Percentiles rank a stretch among this genome's conserved stretches.
Evolutionary conservation across 2,888 invertebrate genomes (phyloP).

Genomic region (Mythimna pallens): DNA sequence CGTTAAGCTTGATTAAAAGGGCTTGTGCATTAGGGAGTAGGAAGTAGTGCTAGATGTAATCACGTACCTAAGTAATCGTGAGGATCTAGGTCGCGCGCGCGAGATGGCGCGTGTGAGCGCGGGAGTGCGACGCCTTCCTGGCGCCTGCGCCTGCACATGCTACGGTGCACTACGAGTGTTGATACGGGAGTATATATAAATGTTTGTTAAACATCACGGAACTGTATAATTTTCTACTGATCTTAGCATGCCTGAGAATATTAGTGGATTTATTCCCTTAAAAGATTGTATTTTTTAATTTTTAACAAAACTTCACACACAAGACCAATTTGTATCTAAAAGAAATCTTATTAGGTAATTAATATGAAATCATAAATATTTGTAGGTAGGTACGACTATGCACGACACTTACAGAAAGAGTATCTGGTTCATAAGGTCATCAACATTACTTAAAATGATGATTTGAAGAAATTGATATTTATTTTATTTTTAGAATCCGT

Average conservation of each 20-base stretch:
- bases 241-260: not conserved
- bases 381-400: too few relatives aligned
- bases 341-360: too few relatives aligned
- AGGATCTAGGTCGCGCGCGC: conserved; percentile 73
- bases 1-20: conserved; percentile 54
- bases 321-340: too few relatives aligned
- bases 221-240: not conserved
- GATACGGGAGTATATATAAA: conserved; percentile 11
- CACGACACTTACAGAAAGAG: too few relatives aligned
- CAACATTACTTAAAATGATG: too few relatives aligned
- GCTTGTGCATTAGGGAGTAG: conserved; percentile 73
- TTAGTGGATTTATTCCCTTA: not conserved
- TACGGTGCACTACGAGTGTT: not conserved
- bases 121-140: conserved; percentile 77
- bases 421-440: too few relatives aligned
- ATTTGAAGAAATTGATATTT: too few relatives aligned
- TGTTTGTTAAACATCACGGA: conserved; percentile 3
- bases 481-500: too few relatives aligned
- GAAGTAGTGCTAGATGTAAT: conserved; percentile 67
- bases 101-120: conserved; percentile 76
- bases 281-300: too few relatives aligned
- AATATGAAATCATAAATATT: too few relatives aligned
- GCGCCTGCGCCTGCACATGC: conserved; percentile 64
- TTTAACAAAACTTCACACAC: too few relatives aligned
- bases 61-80: conserved; percentile 68